phyloP scores from a whole-genome alignment of 1,140 invertebrate species.

The Tetragonula clypearis region DNA sequence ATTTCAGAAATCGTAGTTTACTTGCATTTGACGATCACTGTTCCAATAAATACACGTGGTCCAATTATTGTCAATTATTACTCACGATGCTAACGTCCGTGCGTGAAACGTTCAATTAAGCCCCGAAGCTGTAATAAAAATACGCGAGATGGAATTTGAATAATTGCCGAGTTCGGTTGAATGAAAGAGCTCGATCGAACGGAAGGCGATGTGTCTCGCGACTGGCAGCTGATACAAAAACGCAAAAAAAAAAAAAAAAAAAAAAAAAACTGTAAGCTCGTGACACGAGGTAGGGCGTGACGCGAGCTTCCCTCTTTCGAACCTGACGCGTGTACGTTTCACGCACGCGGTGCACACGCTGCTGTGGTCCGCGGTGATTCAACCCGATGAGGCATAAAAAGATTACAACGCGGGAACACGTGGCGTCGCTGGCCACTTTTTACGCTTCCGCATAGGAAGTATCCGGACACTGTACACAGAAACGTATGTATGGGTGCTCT shows the following conservation, averaged over 20 bases:
- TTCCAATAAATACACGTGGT: not conserved
- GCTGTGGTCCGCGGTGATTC: conserved; percentile 14
- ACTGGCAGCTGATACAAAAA: not conserved
- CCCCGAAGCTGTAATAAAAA: not conserved
- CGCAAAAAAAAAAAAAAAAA: not conserved
- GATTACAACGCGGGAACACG: conserved; percentile 42
- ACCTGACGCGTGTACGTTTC: not conserved
- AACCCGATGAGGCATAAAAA: conserved; percentile 40
- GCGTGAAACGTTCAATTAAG: not conserved
- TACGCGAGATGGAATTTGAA: not conserved
- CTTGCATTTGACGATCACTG: not conserved
- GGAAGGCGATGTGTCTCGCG: conserved; percentile 26
- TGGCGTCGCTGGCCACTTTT: conserved; percentile 40
- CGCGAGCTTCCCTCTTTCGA: conserved; percentile 7
- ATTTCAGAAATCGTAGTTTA: no score
- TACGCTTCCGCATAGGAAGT: conserved; percentile 45
- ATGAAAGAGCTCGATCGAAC: conserved; percentile 8
- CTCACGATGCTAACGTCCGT: not conserved
- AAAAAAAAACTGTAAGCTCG: not conserved
- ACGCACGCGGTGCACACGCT: conserved; percentile 1
- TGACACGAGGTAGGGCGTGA: conserved; percentile 4
- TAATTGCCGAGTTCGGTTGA: conserved; percentile 1
- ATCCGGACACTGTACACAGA: not conserved
- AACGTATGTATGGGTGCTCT: not conserved
- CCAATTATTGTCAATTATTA: not conserved